A percentile compares a stretch with the other conserved stretches of the same genome.
These are phyloP conservation scores for Maccullochella peelii DNA, from an alignment of 2,113 vertebrate genomes.

Conservation along the genomic window DNA sequence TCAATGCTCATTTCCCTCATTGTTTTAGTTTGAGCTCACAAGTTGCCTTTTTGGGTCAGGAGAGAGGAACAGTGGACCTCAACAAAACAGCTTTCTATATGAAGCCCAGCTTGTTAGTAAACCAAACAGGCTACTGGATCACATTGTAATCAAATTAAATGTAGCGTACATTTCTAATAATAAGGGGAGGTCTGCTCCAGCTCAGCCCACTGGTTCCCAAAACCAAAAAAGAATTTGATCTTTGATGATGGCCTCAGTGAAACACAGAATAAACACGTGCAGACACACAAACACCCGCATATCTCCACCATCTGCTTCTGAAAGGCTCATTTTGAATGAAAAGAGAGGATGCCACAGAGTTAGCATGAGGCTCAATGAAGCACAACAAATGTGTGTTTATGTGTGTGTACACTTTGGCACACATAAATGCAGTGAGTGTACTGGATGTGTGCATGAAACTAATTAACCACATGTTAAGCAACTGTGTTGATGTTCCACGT, in stretches of 20 bases:
- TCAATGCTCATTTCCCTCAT: slow-evolving; percentile 3
- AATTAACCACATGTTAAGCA: slow-evolving; percentile 62
- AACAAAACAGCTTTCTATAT: slow-evolving; percentile 43
- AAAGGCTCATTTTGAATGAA: slow-evolving; percentile 71
- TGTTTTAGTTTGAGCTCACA: slow-evolving; percentile 30
- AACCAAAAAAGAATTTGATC: slow-evolving; percentile 70
- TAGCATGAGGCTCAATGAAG: slow-evolving; percentile 56
- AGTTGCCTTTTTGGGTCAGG: slow-evolving; percentile 19
- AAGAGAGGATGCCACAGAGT: slow-evolving; percentile 62
- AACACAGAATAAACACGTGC: slow-evolving; percentile 62
- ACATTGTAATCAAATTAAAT: slow-evolving; percentile 76
- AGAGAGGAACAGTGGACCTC: slow-evolving; percentile 16
- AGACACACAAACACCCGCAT: slow-evolving; percentile 63
- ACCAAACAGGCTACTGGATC: slow-evolving; percentile 65
- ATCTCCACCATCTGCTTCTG: slow-evolving; percentile 71
- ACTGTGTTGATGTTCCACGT: slow-evolving; percentile 59
- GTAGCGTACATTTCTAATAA: slow-evolving; percentile 71
- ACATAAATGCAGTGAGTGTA: slow-evolving; percentile 29
- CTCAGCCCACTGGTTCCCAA: slow-evolving; percentile 78
- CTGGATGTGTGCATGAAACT: slow-evolving; percentile 56
- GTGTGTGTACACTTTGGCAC: slow-evolving; percentile 46
- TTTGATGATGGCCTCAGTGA: slow-evolving; percentile 62
- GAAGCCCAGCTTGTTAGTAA: slow-evolving; percentile 52
- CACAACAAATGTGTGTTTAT: slow-evolving; percentile 50
- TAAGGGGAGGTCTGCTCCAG: slow-evolving; percentile 70